These are phyloP conservation scores for Teleiodes luculella DNA, from an alignment of 2,888 invertebrate genomes.

Conservation along the genomic window DNA sequence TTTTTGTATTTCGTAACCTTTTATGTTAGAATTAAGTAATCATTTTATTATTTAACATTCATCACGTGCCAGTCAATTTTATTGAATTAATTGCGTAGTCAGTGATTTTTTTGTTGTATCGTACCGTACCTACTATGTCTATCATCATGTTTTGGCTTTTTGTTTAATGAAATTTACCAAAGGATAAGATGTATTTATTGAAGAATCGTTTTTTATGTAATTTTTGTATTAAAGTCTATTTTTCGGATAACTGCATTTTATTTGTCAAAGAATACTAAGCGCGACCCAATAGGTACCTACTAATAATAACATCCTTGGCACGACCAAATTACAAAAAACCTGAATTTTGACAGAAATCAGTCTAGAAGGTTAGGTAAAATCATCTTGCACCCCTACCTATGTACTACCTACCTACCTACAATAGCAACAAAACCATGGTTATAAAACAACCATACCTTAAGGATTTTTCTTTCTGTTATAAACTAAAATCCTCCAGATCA, in stretches of 20 bases:
- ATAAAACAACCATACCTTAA: too few relatives aligned
- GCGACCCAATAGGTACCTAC: neutral
- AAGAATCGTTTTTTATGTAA: constrained; percentile 56
- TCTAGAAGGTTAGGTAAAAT: too few relatives aligned
- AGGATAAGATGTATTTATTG: constrained; percentile 64
- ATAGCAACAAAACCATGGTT: too few relatives aligned
- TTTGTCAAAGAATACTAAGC: neutral
- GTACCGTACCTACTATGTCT: constrained; percentile 46
- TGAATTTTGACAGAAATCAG: too few relatives aligned
- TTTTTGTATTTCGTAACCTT: constrained; percentile 63
- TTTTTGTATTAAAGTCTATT: constrained; percentile 72
- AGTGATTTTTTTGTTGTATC: constrained; percentile 32
- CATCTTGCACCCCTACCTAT: too few relatives aligned
- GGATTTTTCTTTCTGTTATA: too few relatives aligned
- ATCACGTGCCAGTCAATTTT: constrained; percentile 47
- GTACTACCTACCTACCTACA: too few relatives aligned
- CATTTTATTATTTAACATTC: constrained; percentile 41
- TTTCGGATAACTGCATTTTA: constrained; percentile 36
- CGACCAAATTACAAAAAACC: too few relatives aligned
- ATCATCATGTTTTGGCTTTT: constrained; percentile 43
- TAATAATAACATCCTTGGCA: neutral
- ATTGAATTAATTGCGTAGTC: constrained; percentile 33
- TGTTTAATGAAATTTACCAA: constrained; percentile 46
- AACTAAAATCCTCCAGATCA: too few relatives aligned
- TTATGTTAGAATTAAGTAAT: constrained; percentile 55